Evolutionary conservation across 1,140 invertebrate species (phyloP), one percentile per base, ranked within the genome.

Genomic region (Eciton burchellii): DNA sequence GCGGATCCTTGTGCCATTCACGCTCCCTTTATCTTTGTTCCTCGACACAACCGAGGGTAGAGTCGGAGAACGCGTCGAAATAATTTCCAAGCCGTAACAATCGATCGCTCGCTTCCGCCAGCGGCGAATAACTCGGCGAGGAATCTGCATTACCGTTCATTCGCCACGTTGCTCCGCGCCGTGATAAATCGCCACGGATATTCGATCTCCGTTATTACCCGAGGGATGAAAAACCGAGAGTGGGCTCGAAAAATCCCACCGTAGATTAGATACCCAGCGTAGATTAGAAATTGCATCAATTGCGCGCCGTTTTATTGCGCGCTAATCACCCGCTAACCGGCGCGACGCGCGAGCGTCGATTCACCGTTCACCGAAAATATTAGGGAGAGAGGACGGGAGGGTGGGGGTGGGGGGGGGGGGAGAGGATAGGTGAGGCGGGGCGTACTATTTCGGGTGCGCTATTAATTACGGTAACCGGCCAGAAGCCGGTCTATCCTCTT

Each of bases 401-500:
- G n/a, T n/a, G n/a, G n/a, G n/a, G n/a, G n/a, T n/a, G n/a, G n/a
- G n/a, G 21, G 56, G 12, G 19, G 24, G 12, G 11, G 24, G 47
- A 54, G 19, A 41, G 49, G 35, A n/a, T n/a, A n/a, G n/a, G n/a
- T n/a, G 19, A 24, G 26, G 16, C 24, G 16, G 21, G 14, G n/a
- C n/a, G n/a, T n/a, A n/a, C n/a, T n/a, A n/a, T 45, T 56, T 21
- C 63, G 3, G 43, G 56, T 49, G 4, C 8, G 11, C 24, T 49
- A 79, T 79, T 79, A 70, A 70, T 79, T 79, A 79, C 62, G n/a
- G 29, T 35, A 57, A 45, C 63, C n/a, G n/a, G n/a, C 24, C 4
- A 41, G n/a, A 35, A 35, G 1, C 24, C n/a, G 21, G 1, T 47
- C 14, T n/a, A n/a, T n/a, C n/a, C n/a, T n/a, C n/a, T n/a, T n/a